Evolutionary conservation across 2,113 vertebrate species (phyloP).

Genomic region (Lasiurus cinereus): DNA sequence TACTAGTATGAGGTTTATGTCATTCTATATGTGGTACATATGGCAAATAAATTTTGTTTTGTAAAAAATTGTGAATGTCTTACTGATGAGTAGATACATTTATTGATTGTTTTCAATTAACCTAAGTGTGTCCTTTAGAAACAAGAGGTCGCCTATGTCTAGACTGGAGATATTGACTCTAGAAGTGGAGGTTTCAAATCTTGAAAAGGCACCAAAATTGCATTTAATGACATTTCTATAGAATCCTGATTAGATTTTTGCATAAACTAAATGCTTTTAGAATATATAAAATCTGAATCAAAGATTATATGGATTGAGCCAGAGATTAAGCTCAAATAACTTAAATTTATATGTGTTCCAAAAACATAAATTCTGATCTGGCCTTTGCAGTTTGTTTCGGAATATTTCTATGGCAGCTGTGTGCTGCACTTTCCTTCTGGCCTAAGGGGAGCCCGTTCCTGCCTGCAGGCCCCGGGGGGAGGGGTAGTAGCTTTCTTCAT

Average conservation of each 20-base stretch:
- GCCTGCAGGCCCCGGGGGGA: background rate
- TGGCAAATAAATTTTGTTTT: slow-evolving; percentile 81
- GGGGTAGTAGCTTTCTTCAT: background rate
- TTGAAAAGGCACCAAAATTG: background rate
- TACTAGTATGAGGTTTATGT: slow-evolving; percentile 59
- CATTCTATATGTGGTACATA: slow-evolving; percentile 81
- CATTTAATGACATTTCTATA: background rate
- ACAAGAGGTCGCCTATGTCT: background rate
- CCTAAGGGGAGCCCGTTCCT: background rate
- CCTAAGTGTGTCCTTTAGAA: background rate
- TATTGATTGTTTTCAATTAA: background rate
- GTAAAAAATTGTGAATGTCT: slow-evolving; percentile 68
- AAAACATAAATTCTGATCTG: background rate
- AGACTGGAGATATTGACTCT: background rate
- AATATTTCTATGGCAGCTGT: background rate
- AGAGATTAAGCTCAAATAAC: background rate
- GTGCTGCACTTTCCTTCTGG: background rate
- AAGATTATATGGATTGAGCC: background rate
- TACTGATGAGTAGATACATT: background rate
- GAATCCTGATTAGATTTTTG: background rate
- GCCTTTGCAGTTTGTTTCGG: background rate
- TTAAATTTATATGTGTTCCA: background rate
- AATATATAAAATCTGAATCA: background rate
- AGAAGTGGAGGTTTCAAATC: background rate
- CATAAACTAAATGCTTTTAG: background rate